phyloP scores from a whole-genome alignment of 2,888 invertebrate genomes.

The Scaptomyza cyrtandrae region DNA sequence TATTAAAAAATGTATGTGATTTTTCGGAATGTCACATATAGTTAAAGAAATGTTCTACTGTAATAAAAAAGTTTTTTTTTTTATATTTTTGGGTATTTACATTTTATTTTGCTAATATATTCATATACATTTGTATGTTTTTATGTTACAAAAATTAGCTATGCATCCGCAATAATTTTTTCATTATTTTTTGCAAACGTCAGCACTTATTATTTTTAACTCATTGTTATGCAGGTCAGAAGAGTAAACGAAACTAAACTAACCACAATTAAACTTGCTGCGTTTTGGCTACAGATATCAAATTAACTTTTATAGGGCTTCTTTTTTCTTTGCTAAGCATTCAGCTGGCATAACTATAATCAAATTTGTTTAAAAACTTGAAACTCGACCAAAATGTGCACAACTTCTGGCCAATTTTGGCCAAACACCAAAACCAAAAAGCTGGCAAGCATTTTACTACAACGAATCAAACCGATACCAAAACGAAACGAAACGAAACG shows the following conservation, averaged over 20 bases:
- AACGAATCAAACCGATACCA: conserved; percentile 6
- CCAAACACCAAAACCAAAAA: conserved; percentile 21
- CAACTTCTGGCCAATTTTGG: conserved; percentile 57
- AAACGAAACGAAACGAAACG: conserved; percentile 5
- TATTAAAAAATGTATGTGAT: too few species aligned
- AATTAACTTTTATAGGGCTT: conserved; percentile 36
- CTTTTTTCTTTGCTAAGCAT: conserved; percentile 6
- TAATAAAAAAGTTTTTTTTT: too few species aligned
- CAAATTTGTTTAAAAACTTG: conserved; percentile 67
- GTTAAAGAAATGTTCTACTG: too few species aligned
- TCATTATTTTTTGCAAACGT: background rate
- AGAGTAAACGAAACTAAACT: conserved; percentile 13
- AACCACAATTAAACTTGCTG: conserved; percentile 56
- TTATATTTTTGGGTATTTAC: too few species aligned
- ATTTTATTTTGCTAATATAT: too few species aligned
- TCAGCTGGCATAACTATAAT: conserved; percentile 49
- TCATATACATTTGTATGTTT: too few species aligned
- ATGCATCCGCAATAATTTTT: background rate
- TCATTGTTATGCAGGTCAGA: conserved; percentile 13
- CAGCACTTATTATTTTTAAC: background rate
- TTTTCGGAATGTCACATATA: too few species aligned
- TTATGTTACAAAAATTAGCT: too few species aligned
- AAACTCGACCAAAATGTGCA: conserved; percentile 46
- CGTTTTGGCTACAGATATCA: conserved; percentile 43
- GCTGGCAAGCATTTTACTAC: conserved; percentile 5